These are phyloP conservation scores for Charina bottae DNA, from an alignment of 2,113 vertebrate species.

Conservation along the genomic window DNA sequence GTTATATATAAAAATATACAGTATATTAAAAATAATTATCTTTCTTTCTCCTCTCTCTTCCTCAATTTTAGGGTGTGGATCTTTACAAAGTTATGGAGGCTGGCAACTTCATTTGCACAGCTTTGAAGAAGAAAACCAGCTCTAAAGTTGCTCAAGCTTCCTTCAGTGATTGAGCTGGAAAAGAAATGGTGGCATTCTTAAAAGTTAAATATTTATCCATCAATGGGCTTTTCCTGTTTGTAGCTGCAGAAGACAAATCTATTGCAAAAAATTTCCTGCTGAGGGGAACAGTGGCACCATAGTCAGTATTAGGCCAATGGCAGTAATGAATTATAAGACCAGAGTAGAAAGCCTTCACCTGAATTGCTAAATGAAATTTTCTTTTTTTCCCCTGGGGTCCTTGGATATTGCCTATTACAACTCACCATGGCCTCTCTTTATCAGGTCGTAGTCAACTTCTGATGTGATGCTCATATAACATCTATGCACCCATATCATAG, in stretches of 20 bases:
- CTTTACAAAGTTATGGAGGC: conserved; percentile 86
- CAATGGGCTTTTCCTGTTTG: conserved; percentile 17
- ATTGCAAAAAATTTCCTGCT: conserved; percentile 17
- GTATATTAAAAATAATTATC: not conserved
- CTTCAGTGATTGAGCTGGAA: conserved; percentile 59
- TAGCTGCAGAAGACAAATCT: conserved; percentile 44
- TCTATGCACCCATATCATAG: not conserved
- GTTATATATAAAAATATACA: not conserved
- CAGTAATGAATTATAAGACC: conserved; percentile 7
- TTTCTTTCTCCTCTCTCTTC: not conserved
- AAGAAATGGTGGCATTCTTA: conserved; percentile 35
- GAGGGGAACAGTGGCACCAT: conserved; percentile 18
- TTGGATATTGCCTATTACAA: not conserved
- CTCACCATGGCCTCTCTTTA: not conserved
- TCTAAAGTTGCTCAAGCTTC: conserved; percentile 90
- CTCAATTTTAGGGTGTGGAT: conserved; percentile 84
- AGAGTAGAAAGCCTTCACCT: not conserved
- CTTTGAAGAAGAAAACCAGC: conserved; percentile 85
- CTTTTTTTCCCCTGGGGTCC: not conserved
- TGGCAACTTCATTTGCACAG: conserved; percentile 91
- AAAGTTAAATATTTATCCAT: not conserved
- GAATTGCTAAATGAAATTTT: conserved; percentile 18
- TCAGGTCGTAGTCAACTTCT: not conserved
- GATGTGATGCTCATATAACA: too few relatives aligned
- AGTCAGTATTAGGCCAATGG: not conserved